Conservation (phyloP, 2,797 vertebrate genomes). For the Carcharodon carcharias region DNA sequence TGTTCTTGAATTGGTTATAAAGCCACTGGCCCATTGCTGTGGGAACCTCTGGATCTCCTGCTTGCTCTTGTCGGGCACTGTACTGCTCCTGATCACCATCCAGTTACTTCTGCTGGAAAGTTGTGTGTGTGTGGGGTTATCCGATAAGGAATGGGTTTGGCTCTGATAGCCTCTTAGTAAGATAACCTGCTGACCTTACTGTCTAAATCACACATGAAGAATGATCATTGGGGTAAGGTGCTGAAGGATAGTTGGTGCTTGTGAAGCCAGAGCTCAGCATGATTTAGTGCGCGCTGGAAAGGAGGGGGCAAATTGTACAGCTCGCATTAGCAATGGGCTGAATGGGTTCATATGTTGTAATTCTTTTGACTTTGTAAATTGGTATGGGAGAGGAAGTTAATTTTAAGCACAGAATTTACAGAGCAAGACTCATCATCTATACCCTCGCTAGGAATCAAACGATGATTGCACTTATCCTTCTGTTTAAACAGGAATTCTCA, state of each 20-base stretch:
- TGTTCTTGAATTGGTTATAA: background rate
- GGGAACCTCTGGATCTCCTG: background rate
- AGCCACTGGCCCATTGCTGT: background rate
- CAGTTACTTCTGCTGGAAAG: background rate
- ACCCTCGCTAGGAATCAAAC: background rate
- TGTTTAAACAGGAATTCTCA: background rate
- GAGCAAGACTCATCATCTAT: background rate
- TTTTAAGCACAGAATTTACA: background rate
- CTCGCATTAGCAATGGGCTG: background rate
- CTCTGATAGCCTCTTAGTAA: background rate
- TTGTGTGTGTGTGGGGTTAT: background rate
- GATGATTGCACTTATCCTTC: background rate
- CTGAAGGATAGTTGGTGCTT: background rate
- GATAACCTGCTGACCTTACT: background rate
- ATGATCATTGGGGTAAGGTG: background rate
- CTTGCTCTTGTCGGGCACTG: background rate
- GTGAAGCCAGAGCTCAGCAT: background rate
- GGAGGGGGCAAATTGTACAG: background rate
- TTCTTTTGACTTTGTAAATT: background rate
- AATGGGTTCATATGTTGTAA: background rate
- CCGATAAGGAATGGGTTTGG: background rate
- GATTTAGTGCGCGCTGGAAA: background rate
- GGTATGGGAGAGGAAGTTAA: background rate
- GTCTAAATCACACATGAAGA: background rate
- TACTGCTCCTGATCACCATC: background rate